phyloP scores from a whole-genome alignment of 2,113 vertebrate species.

The Mola mola region DNA sequence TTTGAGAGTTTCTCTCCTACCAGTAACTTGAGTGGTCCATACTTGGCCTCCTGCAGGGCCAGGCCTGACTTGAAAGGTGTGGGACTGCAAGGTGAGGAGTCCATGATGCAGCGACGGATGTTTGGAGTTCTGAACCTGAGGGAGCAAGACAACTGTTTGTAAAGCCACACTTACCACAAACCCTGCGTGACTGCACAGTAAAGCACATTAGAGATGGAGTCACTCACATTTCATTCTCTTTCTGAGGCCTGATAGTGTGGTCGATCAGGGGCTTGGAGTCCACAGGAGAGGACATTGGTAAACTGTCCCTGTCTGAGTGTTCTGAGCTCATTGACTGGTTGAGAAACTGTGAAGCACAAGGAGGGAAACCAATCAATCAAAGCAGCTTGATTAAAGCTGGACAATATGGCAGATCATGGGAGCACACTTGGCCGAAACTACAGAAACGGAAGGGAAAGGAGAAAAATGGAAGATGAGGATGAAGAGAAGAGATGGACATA shows the following conservation, averaged over 20 bases:
- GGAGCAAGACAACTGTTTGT: constrained; percentile 3
- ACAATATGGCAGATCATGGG: neutral
- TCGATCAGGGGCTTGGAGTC: constrained; percentile 85
- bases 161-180: neutral
- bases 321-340: constrained; percentile 89
- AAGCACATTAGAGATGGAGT: neutral
- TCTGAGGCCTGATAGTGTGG: constrained; percentile 86
- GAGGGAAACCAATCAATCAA: constrained; percentile 14
- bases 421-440: neutral
- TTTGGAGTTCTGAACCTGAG: constrained; percentile 93
- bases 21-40: constrained; percentile 91
- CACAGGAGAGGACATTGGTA: constrained; percentile 83
- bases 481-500: neutral
- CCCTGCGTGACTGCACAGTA: neutral
- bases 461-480: neutral
- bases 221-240: constrained; percentile 92
- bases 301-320: constrained; percentile 85
- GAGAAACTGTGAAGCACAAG: constrained; percentile 86
- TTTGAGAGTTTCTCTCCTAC: constrained; percentile 79
- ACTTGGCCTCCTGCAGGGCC: constrained; percentile 93
- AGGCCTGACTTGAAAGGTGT: constrained; percentile 94
- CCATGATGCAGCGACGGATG: constrained; percentile 92
- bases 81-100: constrained; percentile 92
- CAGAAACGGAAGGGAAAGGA: neutral
- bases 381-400: neutral